A percentile compares a stretch with the other conserved stretches of the same genome.
These are phyloP conservation scores for Drosophila bunnanda DNA, from an alignment of 2,888 invertebrate species.

Conservation along the genomic window DNA sequence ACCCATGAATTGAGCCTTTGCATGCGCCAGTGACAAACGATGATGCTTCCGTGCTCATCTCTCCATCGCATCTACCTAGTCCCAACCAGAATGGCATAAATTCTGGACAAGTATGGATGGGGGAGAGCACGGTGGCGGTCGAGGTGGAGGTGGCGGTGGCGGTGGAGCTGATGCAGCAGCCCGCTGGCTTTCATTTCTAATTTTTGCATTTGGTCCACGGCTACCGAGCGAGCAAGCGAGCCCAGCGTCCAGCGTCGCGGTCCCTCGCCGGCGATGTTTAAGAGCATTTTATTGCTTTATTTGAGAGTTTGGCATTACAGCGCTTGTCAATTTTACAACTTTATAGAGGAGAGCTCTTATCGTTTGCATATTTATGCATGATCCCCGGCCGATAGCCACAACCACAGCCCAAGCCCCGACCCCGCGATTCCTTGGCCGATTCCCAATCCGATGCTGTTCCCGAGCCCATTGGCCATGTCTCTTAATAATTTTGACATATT, in stretches of 20 bases:
- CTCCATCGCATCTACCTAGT: conserved; percentile 27
- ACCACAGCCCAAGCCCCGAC: conserved; percentile 4
- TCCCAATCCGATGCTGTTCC: conserved; percentile 26
- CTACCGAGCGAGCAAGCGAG: conserved; percentile 21
- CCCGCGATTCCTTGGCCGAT: conserved; percentile 19
- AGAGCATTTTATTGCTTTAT: conserved; percentile 79
- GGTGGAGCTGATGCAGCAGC: conserved; percentile 38
- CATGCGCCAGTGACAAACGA: conserved; percentile 53
- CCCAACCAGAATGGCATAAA: conserved; percentile 64
- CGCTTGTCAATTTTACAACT: conserved; percentile 80
- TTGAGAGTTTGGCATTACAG: conserved; percentile 73
- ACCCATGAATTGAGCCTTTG: conserved; percentile 49
- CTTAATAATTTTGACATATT: conserved; percentile 84
- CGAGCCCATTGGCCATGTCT: conserved; percentile 67
- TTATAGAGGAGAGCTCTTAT: conserved; percentile 80
- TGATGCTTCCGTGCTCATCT: conserved; percentile 52
- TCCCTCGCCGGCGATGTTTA: conserved; percentile 66
- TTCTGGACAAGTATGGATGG: conserved; percentile 45
- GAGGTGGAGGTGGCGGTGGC: background rate
- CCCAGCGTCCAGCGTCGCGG: conserved; percentile 4
- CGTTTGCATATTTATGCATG: conserved; percentile 79
- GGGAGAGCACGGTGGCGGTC: background rate
- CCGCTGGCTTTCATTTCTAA: conserved; percentile 80
- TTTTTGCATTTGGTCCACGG: conserved; percentile 76
- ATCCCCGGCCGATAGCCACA: conserved; percentile 25